Evolutionary conservation across 2,113 vertebrate genomes (phyloP).

Genomic region (Microcebus ravelobensis): DNA sequence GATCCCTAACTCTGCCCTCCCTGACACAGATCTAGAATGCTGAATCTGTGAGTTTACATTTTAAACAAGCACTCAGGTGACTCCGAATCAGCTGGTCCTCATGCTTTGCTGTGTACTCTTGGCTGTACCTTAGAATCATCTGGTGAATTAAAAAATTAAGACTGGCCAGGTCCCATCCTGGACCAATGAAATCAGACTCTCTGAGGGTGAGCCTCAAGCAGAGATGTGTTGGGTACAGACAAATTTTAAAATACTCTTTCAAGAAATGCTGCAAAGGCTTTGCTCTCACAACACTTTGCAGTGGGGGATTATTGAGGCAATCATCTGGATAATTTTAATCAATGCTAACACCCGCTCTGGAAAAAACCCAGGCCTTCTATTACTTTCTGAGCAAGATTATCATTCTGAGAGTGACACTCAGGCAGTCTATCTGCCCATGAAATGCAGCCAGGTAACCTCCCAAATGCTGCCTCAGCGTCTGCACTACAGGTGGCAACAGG

Average conservation of each 20-base stretch:
- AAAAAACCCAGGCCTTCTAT: background rate
- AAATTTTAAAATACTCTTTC: background rate
- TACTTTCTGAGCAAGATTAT: constrained; percentile 15
- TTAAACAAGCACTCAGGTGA: background rate
- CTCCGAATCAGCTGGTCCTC: background rate
- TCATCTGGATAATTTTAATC: constrained; percentile 33
- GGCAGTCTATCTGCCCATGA: background rate
- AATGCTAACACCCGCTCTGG: background rate
- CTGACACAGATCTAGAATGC: background rate
- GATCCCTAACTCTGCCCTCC: background rate
- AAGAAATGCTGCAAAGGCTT: background rate
- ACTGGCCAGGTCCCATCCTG: background rate
- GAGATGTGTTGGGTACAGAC: background rate
- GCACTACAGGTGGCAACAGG: background rate
- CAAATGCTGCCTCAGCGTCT: background rate
- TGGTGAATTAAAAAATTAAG: background rate
- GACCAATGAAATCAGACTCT: background rate
- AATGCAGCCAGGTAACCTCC: background rate
- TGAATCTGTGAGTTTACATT: background rate
- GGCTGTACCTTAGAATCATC: background rate
- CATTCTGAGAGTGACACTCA: background rate
- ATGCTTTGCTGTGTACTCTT: background rate
- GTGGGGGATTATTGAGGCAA: background rate
- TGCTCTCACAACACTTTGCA: background rate
- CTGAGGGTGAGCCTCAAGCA: background rate